These are phyloP conservation scores for Rhineura floridana DNA, from an alignment of 2,113 vertebrate genomes.

Conservation along the genomic window DNA sequence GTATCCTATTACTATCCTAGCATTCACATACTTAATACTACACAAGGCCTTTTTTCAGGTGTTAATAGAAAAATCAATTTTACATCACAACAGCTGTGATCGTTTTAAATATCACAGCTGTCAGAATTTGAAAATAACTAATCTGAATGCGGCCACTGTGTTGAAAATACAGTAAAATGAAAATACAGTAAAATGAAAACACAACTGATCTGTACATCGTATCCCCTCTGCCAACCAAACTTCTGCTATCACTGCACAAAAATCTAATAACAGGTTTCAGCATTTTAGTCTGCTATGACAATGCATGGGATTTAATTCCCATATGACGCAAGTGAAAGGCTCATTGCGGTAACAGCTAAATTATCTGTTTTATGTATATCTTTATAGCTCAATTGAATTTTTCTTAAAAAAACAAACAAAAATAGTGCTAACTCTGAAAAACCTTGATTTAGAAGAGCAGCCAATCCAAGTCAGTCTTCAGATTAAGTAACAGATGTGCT, in stretches of 20 bases:
- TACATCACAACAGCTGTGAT: slow-evolving; percentile 66
- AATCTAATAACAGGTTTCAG: background rate
- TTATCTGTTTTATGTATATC: slow-evolving; percentile 4
- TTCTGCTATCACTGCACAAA: background rate
- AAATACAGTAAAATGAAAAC: slow-evolving; percentile 60
- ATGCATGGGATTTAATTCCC: slow-evolving; percentile 12
- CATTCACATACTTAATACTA: slow-evolving; percentile 54
- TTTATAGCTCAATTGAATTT: slow-evolving; percentile 33
- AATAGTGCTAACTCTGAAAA: slow-evolving; percentile 45
- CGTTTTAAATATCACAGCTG: slow-evolving; percentile 68
- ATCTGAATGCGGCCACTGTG: slow-evolving; percentile 51
- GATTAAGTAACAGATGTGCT: slow-evolving; percentile 34
- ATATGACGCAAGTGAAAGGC: slow-evolving; percentile 31
- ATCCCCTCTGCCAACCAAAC: slow-evolving; percentile 33
- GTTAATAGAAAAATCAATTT: slow-evolving; percentile 68
- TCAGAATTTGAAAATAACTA: slow-evolving; percentile 67
- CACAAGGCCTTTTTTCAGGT: slow-evolving; percentile 61
- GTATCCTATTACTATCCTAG: slow-evolving; percentile 50
- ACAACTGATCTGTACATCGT: slow-evolving; percentile 7
- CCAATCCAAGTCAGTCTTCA: slow-evolving; percentile 32
- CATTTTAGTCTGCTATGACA: background rate
- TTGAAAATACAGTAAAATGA: slow-evolving; percentile 56
- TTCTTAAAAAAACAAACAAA: slow-evolving; percentile 23
- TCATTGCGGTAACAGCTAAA: background rate
- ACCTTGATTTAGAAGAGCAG: slow-evolving; percentile 38